These are phyloP conservation scores for Pseudolaguvia tuberculata DNA, from an alignment of 2,113 vertebrate genomes.

Conservation along the genomic window DNA sequence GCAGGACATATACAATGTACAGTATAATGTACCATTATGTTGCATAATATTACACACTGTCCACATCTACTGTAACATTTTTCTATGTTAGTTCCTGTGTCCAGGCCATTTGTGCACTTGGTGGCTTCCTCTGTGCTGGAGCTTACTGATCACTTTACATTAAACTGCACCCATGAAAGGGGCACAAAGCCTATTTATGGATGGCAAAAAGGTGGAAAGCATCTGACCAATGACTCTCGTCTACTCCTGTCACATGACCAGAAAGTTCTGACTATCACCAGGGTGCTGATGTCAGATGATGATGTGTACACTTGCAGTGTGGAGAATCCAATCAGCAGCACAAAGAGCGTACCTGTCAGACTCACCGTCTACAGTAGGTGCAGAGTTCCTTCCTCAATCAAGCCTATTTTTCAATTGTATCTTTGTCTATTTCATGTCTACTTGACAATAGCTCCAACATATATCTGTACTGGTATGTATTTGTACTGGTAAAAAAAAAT, in stretches of 20 bases:
- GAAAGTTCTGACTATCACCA: conserved; percentile 84
- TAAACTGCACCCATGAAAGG: conserved; percentile 88
- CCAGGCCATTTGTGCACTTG: conserved; percentile 78
- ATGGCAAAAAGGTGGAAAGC: conserved; percentile 88
- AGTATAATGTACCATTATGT: background rate
- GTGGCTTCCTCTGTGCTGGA: conserved; percentile 85
- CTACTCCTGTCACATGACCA: conserved; percentile 83
- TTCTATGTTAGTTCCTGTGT: conserved; percentile 76
- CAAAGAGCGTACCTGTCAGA: conserved; percentile 80
- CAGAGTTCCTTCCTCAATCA: background rate
- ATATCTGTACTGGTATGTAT: too few relatives aligned
- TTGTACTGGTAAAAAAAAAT: too few relatives aligned
- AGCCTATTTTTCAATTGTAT: background rate
- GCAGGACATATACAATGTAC: too few relatives aligned
- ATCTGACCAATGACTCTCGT: conserved; percentile 79
- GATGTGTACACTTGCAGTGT: conserved; percentile 85
- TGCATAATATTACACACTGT: too few relatives aligned
- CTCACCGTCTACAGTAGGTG: conserved; percentile 90
- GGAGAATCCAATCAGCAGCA: conserved; percentile 85
- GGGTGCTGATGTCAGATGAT: conserved; percentile 83
- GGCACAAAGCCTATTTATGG: conserved; percentile 87
- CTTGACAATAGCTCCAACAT: background rate
- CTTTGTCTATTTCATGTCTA: background rate
- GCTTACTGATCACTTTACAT: conserved; percentile 80
- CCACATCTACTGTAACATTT: background rate